phyloP scores from a whole-genome alignment of 2,888 invertebrate species.

The Lochmaea crataegi region DNA sequence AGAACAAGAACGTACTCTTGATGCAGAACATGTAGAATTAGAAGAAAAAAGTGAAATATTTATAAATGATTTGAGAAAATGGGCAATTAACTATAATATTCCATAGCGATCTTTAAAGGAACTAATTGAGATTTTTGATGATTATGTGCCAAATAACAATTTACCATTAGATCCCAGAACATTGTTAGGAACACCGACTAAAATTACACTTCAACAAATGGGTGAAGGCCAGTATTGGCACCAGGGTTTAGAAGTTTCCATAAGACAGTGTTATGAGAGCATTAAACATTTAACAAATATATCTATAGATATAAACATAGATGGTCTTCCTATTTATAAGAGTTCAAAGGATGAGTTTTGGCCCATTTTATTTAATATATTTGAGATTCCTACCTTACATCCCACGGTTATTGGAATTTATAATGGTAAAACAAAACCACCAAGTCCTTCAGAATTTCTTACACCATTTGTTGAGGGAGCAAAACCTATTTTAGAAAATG shows the following conservation, averaged over 20 bases:
- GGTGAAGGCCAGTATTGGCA: conserved; percentile 18
- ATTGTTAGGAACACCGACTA: conserved; percentile 22
- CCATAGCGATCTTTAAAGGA: conserved; percentile 24
- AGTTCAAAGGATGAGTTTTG: conserved; percentile 30
- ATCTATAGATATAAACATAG: conserved; percentile 27
- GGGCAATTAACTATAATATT: conserved; percentile 27
- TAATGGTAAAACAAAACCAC: conserved; percentile 22
- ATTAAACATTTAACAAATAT: conserved; percentile 11
- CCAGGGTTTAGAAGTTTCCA: conserved; percentile 14
- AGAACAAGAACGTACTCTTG: conserved; percentile 5
- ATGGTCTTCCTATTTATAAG: conserved; percentile 33
- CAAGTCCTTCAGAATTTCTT: conserved; percentile 26
- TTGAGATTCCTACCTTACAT: conserved; percentile 13
- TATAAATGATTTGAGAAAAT: conserved; percentile 21
- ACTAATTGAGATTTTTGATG: conserved; percentile 10
- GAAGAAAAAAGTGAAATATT: conserved; percentile 20
- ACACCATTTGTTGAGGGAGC: conserved; percentile 38
- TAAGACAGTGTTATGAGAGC: conserved; percentile 14
- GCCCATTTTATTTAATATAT: conserved; percentile 35
- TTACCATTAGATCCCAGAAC: conserved; percentile 27
- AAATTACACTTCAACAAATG: conserved; percentile 16
- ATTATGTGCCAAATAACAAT: conserved; percentile 8
- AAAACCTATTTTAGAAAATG: conserved; percentile 13
- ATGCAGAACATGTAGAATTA: conserved; percentile 9
- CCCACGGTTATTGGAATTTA: conserved; percentile 31